Evolutionary conservation across 2,113 vertebrate species (phyloP), one percentile per base, ranked within the genome.

Genomic region (Natator depressus): DNA sequence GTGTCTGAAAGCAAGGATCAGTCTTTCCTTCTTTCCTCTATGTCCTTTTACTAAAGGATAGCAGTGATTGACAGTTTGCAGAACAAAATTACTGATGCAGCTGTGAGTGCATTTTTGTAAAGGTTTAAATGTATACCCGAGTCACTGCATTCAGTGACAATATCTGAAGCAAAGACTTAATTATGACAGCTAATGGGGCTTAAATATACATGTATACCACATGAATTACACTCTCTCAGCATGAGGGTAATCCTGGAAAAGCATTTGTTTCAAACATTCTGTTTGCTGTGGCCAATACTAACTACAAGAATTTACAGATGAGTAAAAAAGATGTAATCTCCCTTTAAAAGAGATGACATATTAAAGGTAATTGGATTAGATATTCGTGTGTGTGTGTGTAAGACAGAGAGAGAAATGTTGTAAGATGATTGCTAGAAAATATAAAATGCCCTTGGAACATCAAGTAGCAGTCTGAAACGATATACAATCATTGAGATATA

Each of bases 81-180:
- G 79, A 92, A 84, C n/a, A 78, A 50, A 93, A 62, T 88, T 88
- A 53, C 24, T 88, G 38, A 3, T 42, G 31, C 75, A 47, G 19
- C 7, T 80, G 65, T 42, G 72, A 92, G 27, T 85, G 46, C 46
- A 35, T 82, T 49, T 25, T 90, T 89, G 35, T 38, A 69, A 62
- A 83, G 83, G 12, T 90, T 96, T 95, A 89, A 94, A 84, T 53
- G 72, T 72, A 65, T 90, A 93, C 89, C 82, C 86, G 84, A 93
- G 86, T 94, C 10, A 17, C 80, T 82, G 62, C 0, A 0, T 27
- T 82, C 80, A 80, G 27, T 80, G 82, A 79, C 83, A 85, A 4
- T 59, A 94, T 92, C 53, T 84, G 87, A 84, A 51, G 53, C 65
- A 88, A 4, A 91, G 62, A 27, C 87, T 91, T 47, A 51, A 47